phyloP scores from a whole-genome alignment of 2,113 vertebrate species.

The Noturus placidus region DNA sequence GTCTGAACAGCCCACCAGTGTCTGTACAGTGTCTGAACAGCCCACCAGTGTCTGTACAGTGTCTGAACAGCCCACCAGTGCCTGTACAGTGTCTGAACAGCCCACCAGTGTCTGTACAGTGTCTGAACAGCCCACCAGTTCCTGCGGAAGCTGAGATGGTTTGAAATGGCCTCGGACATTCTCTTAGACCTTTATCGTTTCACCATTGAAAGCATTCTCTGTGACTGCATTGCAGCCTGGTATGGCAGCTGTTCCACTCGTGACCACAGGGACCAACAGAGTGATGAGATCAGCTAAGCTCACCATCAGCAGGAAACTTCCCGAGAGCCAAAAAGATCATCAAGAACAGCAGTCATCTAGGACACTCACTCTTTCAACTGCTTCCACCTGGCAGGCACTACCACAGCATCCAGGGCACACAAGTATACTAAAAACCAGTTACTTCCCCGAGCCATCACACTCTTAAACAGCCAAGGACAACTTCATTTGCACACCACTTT shows the following conservation, averaged over 20 bases:
- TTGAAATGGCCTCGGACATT: not conserved
- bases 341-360: too few species aligned
- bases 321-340: too few species aligned
- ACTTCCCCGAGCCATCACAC: not conserved
- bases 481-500: not conserved
- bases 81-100: too few species aligned
- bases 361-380: not conserved
- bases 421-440: not conserved
- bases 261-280: not conserved
- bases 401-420: not conserved
- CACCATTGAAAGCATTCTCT: not conserved
- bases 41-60: too few species aligned
- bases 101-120: not conserved
- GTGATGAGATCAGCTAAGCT: not conserved
- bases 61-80: too few species aligned
- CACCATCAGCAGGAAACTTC: not conserved
- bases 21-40: too few species aligned
- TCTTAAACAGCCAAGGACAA: not conserved
- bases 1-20: too few species aligned
- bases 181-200: not conserved
- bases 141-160: not conserved
- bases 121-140: not conserved
- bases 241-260: not conserved
- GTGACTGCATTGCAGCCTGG: not conserved
- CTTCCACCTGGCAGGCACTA: not conserved